These are phyloP conservation scores for Noctua comes DNA, from an alignment of 2,888 invertebrate genomes.

Conservation along the genomic window DNA sequence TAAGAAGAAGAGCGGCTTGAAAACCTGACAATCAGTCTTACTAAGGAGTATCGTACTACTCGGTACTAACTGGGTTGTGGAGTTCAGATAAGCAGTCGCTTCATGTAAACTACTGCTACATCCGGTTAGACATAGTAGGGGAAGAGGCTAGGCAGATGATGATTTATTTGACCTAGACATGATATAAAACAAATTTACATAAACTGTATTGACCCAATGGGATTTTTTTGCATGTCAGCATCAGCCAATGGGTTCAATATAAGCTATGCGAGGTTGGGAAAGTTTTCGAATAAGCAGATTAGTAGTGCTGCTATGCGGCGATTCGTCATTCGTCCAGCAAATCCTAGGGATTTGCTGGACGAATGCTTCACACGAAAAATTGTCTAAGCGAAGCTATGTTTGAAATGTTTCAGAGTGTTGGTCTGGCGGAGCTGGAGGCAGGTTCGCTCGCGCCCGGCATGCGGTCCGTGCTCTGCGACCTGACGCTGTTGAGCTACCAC, in stretches of 20 bases:
- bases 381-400: not conserved
- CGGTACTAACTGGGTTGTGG: too few relatives aligned
- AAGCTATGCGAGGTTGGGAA: not conserved
- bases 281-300: not conserved
- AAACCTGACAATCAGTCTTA: too few relatives aligned
- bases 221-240: not conserved
- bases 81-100: too few relatives aligned
- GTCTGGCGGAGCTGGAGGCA: slow-evolving; percentile 93
- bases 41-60: too few relatives aligned
- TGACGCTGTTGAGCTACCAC: slow-evolving; percentile 96
- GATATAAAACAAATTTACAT: too few relatives aligned
- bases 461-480: slow-evolving; percentile 95
- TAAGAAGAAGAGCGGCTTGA: too few relatives aligned
- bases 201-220: not conserved
- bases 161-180: too few relatives aligned
- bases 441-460: slow-evolving; percentile 94
- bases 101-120: too few relatives aligned
- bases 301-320: too few relatives aligned
- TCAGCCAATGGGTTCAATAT: not conserved
- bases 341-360: not conserved
- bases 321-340: too few relatives aligned
- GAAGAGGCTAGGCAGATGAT: too few relatives aligned
- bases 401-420: slow-evolving; percentile 90
- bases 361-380: not conserved
- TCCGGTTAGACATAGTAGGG: too few relatives aligned